These are phyloP conservation scores for Aspidiotus destructor DNA, from an alignment of 2,888 invertebrate species.

Conservation along the genomic window DNA sequence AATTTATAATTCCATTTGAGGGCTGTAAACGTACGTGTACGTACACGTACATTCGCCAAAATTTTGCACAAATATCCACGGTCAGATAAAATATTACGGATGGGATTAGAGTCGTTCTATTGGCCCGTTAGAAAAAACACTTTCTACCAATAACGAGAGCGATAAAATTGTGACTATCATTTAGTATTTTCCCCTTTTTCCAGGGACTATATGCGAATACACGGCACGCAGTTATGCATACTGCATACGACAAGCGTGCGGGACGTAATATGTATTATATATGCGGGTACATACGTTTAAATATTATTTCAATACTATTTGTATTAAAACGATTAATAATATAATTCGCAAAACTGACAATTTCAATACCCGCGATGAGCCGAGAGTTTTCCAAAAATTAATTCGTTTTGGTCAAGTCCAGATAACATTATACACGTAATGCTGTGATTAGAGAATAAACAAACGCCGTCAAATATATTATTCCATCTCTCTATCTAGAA, in stretches of 20 bases:
- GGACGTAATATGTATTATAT: neutral
- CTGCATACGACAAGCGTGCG: conserved; percentile 5
- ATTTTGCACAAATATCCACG: conserved; percentile 16
- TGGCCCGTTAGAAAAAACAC: conserved; percentile 29
- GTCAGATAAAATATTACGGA: conserved; percentile 27
- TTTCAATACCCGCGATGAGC: conserved; percentile 30
- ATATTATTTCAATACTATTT: conserved; percentile 32
- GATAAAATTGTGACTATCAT: conserved; percentile 29
- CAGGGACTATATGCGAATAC: neutral
- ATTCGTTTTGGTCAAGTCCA: conserved; percentile 16
- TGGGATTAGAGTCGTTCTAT: conserved; percentile 30
- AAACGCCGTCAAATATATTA: conserved; percentile 26
- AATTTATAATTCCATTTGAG: conserved; percentile 30
- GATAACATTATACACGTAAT: neutral
- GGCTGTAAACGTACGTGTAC: conserved; percentile 19
- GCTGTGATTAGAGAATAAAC: conserved; percentile 18
- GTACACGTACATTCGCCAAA: conserved; percentile 12
- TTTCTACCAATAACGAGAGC: conserved; percentile 27
- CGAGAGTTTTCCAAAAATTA: conserved; percentile 27
- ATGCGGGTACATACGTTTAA: conserved; percentile 15
- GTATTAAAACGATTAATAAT: conserved; percentile 32
- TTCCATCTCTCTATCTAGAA: neutral
- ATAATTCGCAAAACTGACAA: conserved; percentile 29
- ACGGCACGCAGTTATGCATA: conserved; percentile 18
- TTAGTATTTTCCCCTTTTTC: conserved; percentile 17